Conservation (phyloP, 2,888 invertebrate species). For the Oscheius sp. region DNA sequence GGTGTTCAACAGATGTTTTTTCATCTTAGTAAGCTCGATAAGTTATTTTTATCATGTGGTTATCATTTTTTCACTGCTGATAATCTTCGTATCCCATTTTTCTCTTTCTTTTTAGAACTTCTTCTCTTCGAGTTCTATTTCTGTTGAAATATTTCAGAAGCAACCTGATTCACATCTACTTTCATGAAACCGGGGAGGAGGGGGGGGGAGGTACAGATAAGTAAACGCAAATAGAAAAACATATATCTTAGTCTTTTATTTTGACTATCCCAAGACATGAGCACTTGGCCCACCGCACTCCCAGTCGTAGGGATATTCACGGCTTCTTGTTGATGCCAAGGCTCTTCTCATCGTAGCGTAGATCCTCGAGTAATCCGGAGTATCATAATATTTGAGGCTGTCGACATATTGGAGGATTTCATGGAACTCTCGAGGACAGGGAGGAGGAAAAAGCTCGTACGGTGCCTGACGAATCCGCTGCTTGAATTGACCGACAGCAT, state of each 20-base stretch:
- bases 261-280: slow-evolving; percentile 34
- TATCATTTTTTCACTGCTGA: no score
- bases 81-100: no score
- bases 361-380: slow-evolving; percentile 59
- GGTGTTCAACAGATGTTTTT: no score
- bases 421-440: slow-evolving; percentile 29
- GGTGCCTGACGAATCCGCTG: slow-evolving; percentile 45
- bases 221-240: no score
- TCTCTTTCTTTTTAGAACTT: no score
- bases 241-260: slow-evolving; percentile 15
- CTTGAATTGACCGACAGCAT: slow-evolving; percentile 60
- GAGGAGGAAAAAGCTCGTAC: slow-evolving; percentile 37
- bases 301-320: slow-evolving; percentile 65
- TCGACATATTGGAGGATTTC: slow-evolving; percentile 41
- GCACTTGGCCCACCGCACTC: slow-evolving; percentile 50
- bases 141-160: no score
- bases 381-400: slow-evolving; percentile 62
- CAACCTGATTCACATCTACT: no score
- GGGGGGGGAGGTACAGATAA: no score
- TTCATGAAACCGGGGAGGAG: no score
- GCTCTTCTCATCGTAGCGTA: slow-evolving; percentile 49
- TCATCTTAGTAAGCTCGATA: no score
- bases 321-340: slow-evolving; percentile 40
- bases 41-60: no score
- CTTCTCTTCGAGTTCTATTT: no score